Conservation (phyloP, 1,140 invertebrate species). For the Tetranychus cinnabarinus region DNA sequence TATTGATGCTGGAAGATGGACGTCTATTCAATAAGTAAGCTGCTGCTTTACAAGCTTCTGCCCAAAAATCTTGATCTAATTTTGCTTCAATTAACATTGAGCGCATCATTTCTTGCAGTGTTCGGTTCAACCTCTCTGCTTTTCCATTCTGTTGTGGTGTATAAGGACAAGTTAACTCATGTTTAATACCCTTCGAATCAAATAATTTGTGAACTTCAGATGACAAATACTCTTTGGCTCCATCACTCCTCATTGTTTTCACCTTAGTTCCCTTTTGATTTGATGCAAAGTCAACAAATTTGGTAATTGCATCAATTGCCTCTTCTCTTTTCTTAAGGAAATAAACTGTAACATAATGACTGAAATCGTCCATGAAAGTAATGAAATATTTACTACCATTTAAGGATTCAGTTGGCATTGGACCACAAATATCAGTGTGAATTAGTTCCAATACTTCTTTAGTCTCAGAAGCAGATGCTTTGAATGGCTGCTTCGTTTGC, state of each 20-base stretch:
- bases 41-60: conserved; percentile 2
- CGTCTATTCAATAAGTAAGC: conserved; percentile 9
- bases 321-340: conserved; percentile 1
- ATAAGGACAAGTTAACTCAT: background rate
- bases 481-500: background rate
- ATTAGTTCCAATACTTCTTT: background rate
- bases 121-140: background rate
- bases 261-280: background rate
- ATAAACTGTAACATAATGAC: background rate
- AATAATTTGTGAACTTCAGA: background rate
- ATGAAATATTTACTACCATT: conserved; percentile 3
- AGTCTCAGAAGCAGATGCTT: background rate
- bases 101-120: background rate
- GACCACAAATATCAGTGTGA: background rate
- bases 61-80: conserved; percentile 1
- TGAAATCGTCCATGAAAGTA: background rate
- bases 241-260: background rate
- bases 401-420: background rate
- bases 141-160: background rate
- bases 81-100: background rate
- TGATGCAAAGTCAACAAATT: background rate
- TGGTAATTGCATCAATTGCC: background rate
- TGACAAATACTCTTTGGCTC: background rate
- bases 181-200: background rate
- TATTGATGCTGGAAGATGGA: background rate